Evolutionary conservation across 2,113 vertebrate genomes (phyloP), one percentile per base, ranked within the genome.

Genomic region (Lasiurus cinereus): DNA sequence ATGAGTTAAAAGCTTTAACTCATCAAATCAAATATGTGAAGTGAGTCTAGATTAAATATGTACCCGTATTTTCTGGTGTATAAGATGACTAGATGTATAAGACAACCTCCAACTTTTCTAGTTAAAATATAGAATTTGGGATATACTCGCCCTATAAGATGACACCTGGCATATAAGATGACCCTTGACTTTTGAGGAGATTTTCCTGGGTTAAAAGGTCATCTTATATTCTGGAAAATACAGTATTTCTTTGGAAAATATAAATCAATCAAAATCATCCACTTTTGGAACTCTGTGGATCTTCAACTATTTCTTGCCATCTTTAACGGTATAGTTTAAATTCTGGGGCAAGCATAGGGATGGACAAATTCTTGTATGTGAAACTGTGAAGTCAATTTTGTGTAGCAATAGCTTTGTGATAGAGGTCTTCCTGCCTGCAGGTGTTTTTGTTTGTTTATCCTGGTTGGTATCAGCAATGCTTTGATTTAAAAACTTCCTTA

Each of bases 1-100:
- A 16, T 66, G 78, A 87, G 50, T n/a, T 46, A 78, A 76, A 43
- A 84, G 22, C 72, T 82, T 92, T 36, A 77, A 43, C 31, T 90
- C n/a, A 48, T 59, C 87, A 73, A 88, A 62, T 90, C 43, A 77
- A 84, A 88, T 59, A 56, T 62, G 43, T 48, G 29, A 76, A 4
- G 3, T 62, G 72, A 48, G 16, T 52, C 29, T 56, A 54, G 46
- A 77, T 52, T 39, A 69, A 46, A 62, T 48, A 91, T 3, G 2
- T 39, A 39, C 39, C 39, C 39, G 39, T 39, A 39, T 39, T 39
- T 39, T 39, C 39, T 39, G 39, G 39, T 39, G 39, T 39, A 39
- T 39, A 39, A 39, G 39, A 39, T 39, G 39, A 39, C 5, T 39
- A 39, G 39, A 5, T 39, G 39, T 39, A 39, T 39, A 39, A 39